Conservation (phyloP, 1,140 invertebrate genomes). For the Leptopilina clavipes region DNA sequence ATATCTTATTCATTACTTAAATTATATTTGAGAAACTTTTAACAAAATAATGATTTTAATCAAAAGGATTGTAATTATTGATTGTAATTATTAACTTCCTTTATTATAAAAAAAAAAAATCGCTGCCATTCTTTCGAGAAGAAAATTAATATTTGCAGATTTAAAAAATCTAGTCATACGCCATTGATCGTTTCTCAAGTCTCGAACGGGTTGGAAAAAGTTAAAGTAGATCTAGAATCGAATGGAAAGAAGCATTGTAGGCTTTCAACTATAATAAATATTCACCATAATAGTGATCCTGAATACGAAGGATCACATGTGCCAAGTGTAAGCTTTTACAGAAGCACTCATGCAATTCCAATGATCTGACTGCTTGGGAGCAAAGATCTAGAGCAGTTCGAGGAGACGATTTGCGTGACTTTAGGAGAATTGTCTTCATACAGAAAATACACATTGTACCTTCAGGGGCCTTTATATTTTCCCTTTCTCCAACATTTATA, state of each 20-base stretch:
- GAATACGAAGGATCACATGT: slow-evolving; percentile 25
- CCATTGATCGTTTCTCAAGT: slow-evolving; percentile 16
- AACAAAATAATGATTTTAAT: background rate
- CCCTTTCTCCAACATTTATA: background rate
- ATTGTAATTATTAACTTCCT: no score
- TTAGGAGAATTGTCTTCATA: slow-evolving; percentile 8
- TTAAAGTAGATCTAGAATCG: background rate
- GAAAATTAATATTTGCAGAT: background rate
- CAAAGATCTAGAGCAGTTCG: slow-evolving; percentile 32
- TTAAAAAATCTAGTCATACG: slow-evolving; percentile 10
- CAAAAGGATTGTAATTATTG: no score
- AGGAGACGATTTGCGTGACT: slow-evolving; percentile 23
- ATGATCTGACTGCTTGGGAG: slow-evolving; percentile 27
- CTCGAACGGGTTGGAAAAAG: background rate
- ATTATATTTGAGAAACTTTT: background rate
- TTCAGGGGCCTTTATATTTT: background rate
- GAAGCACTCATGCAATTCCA: slow-evolving; percentile 33
- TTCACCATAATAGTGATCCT: slow-evolving; percentile 31
- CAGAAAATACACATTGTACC: background rate
- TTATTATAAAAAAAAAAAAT: no score
- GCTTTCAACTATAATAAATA: slow-evolving; percentile 29
- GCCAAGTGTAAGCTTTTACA: slow-evolving; percentile 31
- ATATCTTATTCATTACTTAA: background rate
- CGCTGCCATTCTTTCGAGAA: no score
- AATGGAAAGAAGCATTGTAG: background rate